Percentiles rank a stretch among this genome's conserved stretches.
Conservation (phyloP, 2,888 invertebrate species). For the Allygus modestus region DNA sequence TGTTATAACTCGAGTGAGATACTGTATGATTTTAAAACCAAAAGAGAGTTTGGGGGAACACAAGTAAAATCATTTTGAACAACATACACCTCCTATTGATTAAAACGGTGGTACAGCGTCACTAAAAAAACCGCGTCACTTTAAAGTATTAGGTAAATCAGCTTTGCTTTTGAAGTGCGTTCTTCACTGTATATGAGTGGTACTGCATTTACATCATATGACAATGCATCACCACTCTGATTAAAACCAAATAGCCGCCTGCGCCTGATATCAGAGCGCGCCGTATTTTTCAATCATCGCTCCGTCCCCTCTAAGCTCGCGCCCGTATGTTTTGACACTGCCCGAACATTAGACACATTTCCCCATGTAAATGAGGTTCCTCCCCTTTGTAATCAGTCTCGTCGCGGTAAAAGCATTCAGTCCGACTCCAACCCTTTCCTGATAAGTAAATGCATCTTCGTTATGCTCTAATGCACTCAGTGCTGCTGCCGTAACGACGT, state of each 20-base stretch:
- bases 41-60: no score
- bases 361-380: constrained; percentile 21
- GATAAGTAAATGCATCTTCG: constrained; percentile 43
- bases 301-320: background rate
- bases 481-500: background rate
- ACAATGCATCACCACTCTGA: background rate
- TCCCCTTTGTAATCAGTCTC: constrained; percentile 37
- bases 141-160: no score
- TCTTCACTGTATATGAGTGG: background rate
- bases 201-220: constrained; percentile 12
- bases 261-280: background rate
- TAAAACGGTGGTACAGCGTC: no score
- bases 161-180: no score
- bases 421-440: constrained; percentile 8
- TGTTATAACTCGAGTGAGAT: no score
- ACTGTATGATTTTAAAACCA: no score
- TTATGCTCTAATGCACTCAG: background rate
- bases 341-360: constrained; percentile 26
- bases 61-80: no score
- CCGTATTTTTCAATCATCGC: constrained; percentile 11
- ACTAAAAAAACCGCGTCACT: no score
- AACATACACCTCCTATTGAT: no score
- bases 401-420: constrained; percentile 25
- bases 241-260: background rate
- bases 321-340: constrained; percentile 23